Percentiles rank a stretch among this genome's conserved stretches.
These are phyloP conservation scores for Drosophila kanapiae DNA, from an alignment of 1,140 invertebrate species.

Conservation along the genomic window DNA sequence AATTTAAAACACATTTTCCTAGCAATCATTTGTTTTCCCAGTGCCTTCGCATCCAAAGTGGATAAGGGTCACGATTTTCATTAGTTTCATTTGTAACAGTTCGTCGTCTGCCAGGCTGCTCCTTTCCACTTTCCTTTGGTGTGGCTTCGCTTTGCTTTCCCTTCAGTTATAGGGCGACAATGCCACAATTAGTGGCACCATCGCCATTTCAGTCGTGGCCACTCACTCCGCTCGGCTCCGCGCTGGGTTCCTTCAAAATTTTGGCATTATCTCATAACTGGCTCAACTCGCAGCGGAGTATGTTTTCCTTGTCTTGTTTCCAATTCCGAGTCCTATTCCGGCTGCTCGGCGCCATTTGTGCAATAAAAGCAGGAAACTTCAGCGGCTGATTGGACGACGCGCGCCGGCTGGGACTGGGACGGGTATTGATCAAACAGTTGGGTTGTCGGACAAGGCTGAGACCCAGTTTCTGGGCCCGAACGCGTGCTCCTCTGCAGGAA, in stretches of 20 bases:
- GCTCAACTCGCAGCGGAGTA: conserved; percentile 27
- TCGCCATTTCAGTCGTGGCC: conserved; percentile 16
- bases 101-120: conserved; percentile 26
- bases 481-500: conserved; percentile 25
- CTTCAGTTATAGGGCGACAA: conserved; percentile 49
- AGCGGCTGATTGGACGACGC: conserved; percentile 47
- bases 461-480: conserved; percentile 30
- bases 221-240: neutral
- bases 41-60: conserved; percentile 34
- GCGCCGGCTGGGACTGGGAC: conserved; percentile 14
- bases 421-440: conserved; percentile 75
- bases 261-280: conserved; percentile 66
- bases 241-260: conserved; percentile 35
- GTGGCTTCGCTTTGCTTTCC: conserved; percentile 5
- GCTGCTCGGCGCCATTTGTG: conserved; percentile 56
- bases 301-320: conserved; percentile 33
- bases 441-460: conserved; percentile 27
- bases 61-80: conserved; percentile 83
- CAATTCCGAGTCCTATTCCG: conserved; percentile 43
- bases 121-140: neutral
- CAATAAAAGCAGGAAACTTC: conserved; percentile 59
- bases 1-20: too few relatives aligned
- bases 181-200: conserved; percentile 80
- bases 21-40: neutral
- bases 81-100: conserved; percentile 73